Evolutionary conservation across 1,140 invertebrate genomes (phyloP).

Genomic region (Drosophila murphyi): DNA sequence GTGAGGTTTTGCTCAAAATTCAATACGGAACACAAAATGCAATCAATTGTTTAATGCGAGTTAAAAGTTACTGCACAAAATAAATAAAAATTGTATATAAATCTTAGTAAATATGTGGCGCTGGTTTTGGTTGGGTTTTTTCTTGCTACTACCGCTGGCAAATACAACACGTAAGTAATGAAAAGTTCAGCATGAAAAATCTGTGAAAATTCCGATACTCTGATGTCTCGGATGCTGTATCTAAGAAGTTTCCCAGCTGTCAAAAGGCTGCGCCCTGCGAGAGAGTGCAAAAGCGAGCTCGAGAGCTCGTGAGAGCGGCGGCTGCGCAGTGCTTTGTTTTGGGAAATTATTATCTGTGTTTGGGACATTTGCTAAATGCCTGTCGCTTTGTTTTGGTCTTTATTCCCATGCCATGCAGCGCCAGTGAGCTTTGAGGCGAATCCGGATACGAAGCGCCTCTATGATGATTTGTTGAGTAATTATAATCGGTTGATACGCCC

Average conservation of each 20-base stretch:
- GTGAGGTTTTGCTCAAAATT: constrained; percentile 37
- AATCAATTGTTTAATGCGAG: constrained; percentile 4
- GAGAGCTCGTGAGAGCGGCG: constrained; percentile 36
- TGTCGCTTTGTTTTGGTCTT: constrained; percentile 18
- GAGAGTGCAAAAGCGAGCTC: constrained; percentile 19
- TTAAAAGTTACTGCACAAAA: constrained; percentile 6
- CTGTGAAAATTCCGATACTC: constrained; percentile 68
- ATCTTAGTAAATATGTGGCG: constrained; percentile 54
- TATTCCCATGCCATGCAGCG: constrained; percentile 52
- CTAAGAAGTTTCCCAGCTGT: constrained; percentile 40
- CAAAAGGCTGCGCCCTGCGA: constrained; percentile 47
- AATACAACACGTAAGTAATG: constrained; percentile 68
- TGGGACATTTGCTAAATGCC: constrained; percentile 8
- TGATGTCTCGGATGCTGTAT: constrained; percentile 58
- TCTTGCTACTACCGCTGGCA: constrained; percentile 61
- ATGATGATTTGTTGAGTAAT: constrained; percentile 96
- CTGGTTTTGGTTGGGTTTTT: constrained; percentile 62
- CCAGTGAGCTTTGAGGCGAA: constrained; percentile 90
- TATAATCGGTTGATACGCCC: constrained; percentile 98
- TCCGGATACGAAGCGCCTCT: constrained; percentile 95
- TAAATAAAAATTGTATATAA: background rate
- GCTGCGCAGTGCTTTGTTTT: constrained; percentile 67
- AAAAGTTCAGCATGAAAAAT: constrained; percentile 14
- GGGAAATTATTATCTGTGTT: constrained; percentile 42
- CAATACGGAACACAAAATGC: constrained; percentile 36